A percentile compares a stretch with the other conserved stretches of the same genome.
These are phyloP conservation scores for Sinotaia quadrata DNA, from an alignment of 2,888 invertebrate genomes.

Conservation along the genomic window DNA sequence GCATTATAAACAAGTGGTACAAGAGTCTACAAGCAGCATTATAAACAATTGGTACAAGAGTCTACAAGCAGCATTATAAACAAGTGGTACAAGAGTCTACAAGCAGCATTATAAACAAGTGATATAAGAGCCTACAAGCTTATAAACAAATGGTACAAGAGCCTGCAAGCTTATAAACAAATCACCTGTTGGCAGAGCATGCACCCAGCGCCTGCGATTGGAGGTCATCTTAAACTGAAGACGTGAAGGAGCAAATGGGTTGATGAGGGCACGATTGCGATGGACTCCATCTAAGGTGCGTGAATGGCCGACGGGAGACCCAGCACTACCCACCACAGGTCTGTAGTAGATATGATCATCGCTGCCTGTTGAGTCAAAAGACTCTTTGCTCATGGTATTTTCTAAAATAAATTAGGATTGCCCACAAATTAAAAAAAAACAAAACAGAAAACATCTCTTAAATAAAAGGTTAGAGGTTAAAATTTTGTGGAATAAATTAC, in stretches of 20 bases:
- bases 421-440: conserved; percentile 40
- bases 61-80: too few species aligned
- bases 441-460: conserved; percentile 36
- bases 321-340: conserved; percentile 65
- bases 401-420: conserved; percentile 31
- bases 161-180: neutral
- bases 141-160: too few species aligned
- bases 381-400: conserved; percentile 36
- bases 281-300: conserved; percentile 46
- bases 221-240: conserved; percentile 96
- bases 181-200: conserved; percentile 86
- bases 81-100: too few species aligned
- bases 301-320: conserved; percentile 61
- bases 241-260: conserved; percentile 98
- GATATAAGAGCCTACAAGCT: too few species aligned
- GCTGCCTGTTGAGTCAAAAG: conserved; percentile 48
- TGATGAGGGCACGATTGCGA: conserved; percentile 78
- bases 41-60: too few species aligned
- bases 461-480: too few species aligned
- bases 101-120: too few species aligned
- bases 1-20: too few species aligned
- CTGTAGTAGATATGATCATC: conserved; percentile 49
- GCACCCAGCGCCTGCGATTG: conserved; percentile 96
- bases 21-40: too few species aligned
- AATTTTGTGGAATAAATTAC: too few species aligned